These are phyloP conservation scores for Ianthella basta DNA, from an alignment of 37 sponge, comb jelly and placozoan species.

Conservation along the genomic window DNA sequence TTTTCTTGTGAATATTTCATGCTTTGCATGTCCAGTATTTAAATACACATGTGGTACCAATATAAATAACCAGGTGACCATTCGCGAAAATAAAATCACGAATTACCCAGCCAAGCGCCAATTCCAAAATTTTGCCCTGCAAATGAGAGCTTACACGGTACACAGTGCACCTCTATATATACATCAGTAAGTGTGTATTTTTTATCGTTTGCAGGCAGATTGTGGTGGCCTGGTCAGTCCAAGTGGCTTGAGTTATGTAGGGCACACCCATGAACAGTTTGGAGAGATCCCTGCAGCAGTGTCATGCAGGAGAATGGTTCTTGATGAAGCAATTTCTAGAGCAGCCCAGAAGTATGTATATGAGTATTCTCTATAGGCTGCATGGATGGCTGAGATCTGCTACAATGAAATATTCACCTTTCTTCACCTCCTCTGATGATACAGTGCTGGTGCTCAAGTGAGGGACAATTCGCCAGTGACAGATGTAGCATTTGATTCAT, in stretches of 20 bases:
- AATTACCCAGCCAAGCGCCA: too few species aligned
- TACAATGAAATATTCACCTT: too few species aligned
- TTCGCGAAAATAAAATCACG: too few species aligned
- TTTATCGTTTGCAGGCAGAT: constrained; percentile 42
- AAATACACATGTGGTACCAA: too few species aligned
- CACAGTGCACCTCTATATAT: too few species aligned
- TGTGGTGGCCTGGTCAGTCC: constrained; percentile 64
- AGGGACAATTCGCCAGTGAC: constrained; percentile 54
- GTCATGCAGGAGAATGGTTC: constrained; percentile 56
- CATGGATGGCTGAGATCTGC: too few species aligned
- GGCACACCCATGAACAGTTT: constrained; percentile 38
- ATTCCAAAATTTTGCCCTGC: too few species aligned
- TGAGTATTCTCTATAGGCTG: not conserved
- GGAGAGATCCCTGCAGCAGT: constrained; percentile 63
- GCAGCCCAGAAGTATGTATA: constrained; percentile 36
- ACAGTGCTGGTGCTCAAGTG: constrained; percentile 55
- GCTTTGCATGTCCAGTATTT: too few species aligned
- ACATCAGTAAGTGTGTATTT: not conserved
- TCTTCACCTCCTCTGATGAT: not conserved
- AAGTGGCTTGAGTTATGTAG: constrained; percentile 57
- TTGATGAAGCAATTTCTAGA: constrained; percentile 58
- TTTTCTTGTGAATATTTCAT: too few species aligned
- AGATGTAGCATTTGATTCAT: constrained; percentile 46
- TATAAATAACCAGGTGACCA: too few species aligned
- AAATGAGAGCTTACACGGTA: too few species aligned